Base-by-base conservation (phyloP, 2,797 vertebrate genomes). In the Prunella strophiata region DNA sequence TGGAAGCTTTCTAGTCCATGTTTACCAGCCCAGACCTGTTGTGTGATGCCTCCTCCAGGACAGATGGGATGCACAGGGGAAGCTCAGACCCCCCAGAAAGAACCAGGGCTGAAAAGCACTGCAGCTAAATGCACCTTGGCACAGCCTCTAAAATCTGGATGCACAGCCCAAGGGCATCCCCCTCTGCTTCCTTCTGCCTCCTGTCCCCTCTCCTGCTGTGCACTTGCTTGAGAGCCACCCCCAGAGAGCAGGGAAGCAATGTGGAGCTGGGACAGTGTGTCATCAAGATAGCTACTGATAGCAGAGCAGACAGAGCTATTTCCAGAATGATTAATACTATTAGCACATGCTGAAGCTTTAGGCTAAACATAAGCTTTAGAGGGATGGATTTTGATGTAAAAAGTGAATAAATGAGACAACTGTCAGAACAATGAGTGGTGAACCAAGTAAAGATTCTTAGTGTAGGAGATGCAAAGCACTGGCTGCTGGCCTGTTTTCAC, bases 341-440 rank as follows among this genome's bases (percentile, higher is more conserved):
- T 94, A 94, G 81, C 94, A 93, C 86, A 94, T 91, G 91, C 75
- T 95, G 78, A 91, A 94, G 92, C 89, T 96, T 96, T 93, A 77
- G 78, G 75, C 94, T 93, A 84, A 94, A 74, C 68, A 73, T 88
- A 88, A 93, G 88, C 77, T 96, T 90, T 82, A 93, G 78, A 93
- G 61, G 72, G 85, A 94, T 72, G 65, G 81, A 89, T 97, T 95
- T 91, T 96, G 91, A 91, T 95, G 81, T 94, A 94, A 96, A 94
- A 96, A 93, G 71, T 87, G 93, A 96, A 94, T 95, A 95, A 97
- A 96, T 91, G 91, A 96, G 94, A 92, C 89, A 89, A 97, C 88
- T 94, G 92, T 94, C 94, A 97, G 94, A 94, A 94, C 52, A 96
- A 93, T 93, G 75, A 93, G 81, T 93, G 92, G 68, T 77, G 94